phyloP scores from a whole-genome alignment of 1,140 invertebrate species.

The Camponotus vicinus region DNA sequence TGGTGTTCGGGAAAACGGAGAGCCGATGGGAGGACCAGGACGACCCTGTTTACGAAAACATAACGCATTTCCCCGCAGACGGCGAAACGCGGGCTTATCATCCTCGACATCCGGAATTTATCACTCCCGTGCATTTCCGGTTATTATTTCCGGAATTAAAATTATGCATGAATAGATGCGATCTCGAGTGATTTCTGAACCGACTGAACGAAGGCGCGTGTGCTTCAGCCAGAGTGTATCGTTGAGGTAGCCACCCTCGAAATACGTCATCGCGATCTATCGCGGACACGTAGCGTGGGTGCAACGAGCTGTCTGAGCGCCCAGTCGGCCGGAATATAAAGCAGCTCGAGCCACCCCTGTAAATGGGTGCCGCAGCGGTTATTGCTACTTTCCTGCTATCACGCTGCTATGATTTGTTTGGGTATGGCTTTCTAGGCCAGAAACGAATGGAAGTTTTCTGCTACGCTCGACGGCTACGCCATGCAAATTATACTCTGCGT shows the following conservation, averaged over 20 bases:
- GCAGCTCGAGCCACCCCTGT: conserved; percentile 21
- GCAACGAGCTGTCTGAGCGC: conserved; percentile 56
- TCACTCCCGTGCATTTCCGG: not conserved
- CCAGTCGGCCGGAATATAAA: conserved; percentile 54
- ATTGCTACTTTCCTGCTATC: conserved; percentile 64
- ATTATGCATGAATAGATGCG: not conserved
- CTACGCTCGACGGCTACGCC: not conserved
- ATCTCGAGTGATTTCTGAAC: not conserved
- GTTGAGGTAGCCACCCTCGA: not conserved
- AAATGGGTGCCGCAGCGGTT: conserved; percentile 52
- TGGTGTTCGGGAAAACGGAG: not conserved
- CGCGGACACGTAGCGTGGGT: conserved; percentile 52
- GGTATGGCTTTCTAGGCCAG: not conserved
- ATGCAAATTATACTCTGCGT: not conserved
- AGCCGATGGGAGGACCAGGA: not conserved
- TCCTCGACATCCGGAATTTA: conserved; percentile 18
- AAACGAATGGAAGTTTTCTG: conserved; percentile 1
- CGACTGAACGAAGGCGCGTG: not conserved
- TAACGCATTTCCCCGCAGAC: conserved; percentile 30
- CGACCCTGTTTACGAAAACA: conserved; percentile 55
- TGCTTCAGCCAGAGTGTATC: conserved; percentile 10
- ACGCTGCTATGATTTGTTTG: conserved; percentile 48
- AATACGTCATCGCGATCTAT: conserved; percentile 53
- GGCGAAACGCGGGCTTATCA: conserved; percentile 17
- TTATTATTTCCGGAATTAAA: conserved; percentile 31